Base-by-base conservation (phyloP, 2,888 invertebrate genomes). In the Caenorhabditis sp. region DNA sequence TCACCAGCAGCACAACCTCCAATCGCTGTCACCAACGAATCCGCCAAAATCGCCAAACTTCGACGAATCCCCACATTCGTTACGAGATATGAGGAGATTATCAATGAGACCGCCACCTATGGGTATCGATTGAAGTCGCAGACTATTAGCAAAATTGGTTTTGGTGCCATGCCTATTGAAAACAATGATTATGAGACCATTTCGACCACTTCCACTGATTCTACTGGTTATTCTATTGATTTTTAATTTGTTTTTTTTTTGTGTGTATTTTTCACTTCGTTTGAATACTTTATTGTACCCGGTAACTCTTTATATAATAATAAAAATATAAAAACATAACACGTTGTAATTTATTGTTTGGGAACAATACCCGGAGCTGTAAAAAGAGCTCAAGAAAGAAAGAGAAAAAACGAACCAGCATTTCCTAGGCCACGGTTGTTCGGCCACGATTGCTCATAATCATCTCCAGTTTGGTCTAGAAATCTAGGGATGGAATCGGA, bases 31-130 rank as follows among this genome's bases (percentile, higher is more conserved):
- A 53, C 53, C 4, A 12, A 53, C 7, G 8, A 21, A 53, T 53
- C 53, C 4, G 53, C 21, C 8, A 53, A 23, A 53, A 3, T 53
- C 23, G 53, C 53, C 7, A 53, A 53, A 21, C 3, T 53, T 53
- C 53, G 53, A 53, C 53, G 53, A 53, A 53, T 53, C 21, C 53
- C 53, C 8, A 53, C 53, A 53, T 12, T 43, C 17, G 7, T 21
- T 1, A 7, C 53, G n/a, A n/a, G 53, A n/a, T 53, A 53, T 53
- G 53, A 53, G n/a, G 25, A 23, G 2, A 21, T 53, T 53, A 12
- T 53, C 21, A 21, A 53, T 53, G 53, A 53, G 12, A 53, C 53
- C 21, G 21, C 12, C 21, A 53, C 53, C n/a, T 53, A 53, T 53
- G 53, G 53, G 1, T 53, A 53, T 53, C 53, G 25, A 53, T 21